Conservation (phyloP, 2,888 invertebrate species). For the Scaptomyza parva region DNA sequence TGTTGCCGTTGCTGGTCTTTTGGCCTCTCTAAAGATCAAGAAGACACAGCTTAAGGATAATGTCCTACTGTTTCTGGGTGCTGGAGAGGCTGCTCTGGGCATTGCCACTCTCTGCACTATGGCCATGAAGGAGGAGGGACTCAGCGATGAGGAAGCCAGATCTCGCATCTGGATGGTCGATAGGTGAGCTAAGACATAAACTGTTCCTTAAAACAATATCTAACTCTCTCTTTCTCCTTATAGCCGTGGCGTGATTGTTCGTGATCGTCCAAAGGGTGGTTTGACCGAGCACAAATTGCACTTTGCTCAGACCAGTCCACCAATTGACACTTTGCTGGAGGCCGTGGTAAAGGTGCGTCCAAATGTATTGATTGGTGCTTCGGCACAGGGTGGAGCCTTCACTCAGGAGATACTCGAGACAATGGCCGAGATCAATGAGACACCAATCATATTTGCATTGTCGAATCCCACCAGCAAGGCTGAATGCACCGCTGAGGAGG, state of each 20-base stretch:
- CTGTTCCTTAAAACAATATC: neutral
- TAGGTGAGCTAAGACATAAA: slow-evolving; percentile 55
- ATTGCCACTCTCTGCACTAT: slow-evolving; percentile 96
- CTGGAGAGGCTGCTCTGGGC: slow-evolving; percentile 98
- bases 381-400: slow-evolving; percentile 97
- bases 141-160: slow-evolving; percentile 90
- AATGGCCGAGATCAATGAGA: slow-evolving; percentile 93
- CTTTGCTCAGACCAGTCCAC: slow-evolving; percentile 92
- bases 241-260: slow-evolving; percentile 96
- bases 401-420: slow-evolving; percentile 92
- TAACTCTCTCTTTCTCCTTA: neutral
- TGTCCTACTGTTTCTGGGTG: slow-evolving; percentile 96
- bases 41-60: slow-evolving; percentile 93
- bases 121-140: slow-evolving; percentile 96
- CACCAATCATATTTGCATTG: slow-evolving; percentile 98
- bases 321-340: slow-evolving; percentile 91
- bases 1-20: slow-evolving; percentile 96
- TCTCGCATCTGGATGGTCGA: slow-evolving; percentile 97
- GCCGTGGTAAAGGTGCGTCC: slow-evolving; percentile 94
- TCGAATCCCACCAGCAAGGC: slow-evolving; percentile 99
- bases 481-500: slow-evolving; percentile 99
- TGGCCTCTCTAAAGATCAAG: slow-evolving; percentile 94
- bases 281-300: slow-evolving; percentile 91
- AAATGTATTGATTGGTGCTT: slow-evolving; percentile 96
- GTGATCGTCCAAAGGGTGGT: slow-evolving; percentile 93